Base-by-base conservation (phyloP, 1,140 invertebrate species). In the Drosophila kanapiae region DNA sequence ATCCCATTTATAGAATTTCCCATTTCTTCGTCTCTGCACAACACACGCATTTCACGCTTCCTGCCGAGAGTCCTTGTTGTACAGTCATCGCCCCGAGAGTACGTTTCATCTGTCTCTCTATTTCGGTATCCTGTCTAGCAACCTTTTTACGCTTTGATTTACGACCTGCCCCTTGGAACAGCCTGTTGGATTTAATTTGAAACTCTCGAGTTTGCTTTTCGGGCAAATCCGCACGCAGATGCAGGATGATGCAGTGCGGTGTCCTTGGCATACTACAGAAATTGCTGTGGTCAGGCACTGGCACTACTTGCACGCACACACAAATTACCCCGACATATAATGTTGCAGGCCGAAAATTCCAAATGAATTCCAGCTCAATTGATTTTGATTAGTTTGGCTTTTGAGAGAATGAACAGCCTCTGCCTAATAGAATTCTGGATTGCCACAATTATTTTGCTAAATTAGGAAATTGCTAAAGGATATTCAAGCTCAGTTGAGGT, bases 31-130 rank as follows among this genome's bases (percentile, higher is more conserved):
- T 47, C 71, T 78, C 65, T 70, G 70, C 29, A 37, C 33, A 38
- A 13, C 80, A 84, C 81, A 84, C 61, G 65, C 68, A 75, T 71
- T 84, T 78, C 54, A 82, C 72, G 87, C 87, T 87, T 88, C 84
- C 84, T 88, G 80, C 54, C 57, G 61, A 63, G 64, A 70, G 61
- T 82, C 80, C 80, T 88, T 71, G 60, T 53, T 86, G 83, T 88
- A 88, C 84, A 88, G 84, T 88, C 81, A 78, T 63, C 80, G 53
- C 76, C 47, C 37, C 18, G 40, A 49, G 37, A 58, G 54, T 67
- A 61, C 56, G 42, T 53, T 37, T 54, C 75, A 69, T 80, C 42
- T 62, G 37, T 63, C 57, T 56, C 29, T 29, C 40, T 56, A 23
- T 40, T 9, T 18, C 35, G 18, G 23, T 38, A 29, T 40, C 48